Evolutionary conservation across 2,888 invertebrate species (phyloP), one percentile per base, ranked within the genome.

Genomic region (Mycogona germanica): DNA sequence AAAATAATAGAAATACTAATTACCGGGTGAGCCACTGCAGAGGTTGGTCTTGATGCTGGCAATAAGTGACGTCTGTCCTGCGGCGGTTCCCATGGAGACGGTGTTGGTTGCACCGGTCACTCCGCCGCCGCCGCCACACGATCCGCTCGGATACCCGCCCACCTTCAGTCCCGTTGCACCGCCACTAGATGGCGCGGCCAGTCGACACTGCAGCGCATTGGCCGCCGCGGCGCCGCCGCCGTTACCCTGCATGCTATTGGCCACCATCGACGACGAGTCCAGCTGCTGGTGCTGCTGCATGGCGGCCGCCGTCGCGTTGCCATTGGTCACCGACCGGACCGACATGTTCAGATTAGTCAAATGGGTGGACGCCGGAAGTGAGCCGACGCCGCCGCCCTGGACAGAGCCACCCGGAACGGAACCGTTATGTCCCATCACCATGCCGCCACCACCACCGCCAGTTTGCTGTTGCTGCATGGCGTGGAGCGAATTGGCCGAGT

Each of bases 11-110:
- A 9, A 6, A 9, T 21, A 9, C 7, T 2, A 40, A 7, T 40
- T 50, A 50, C 50, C 50, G 25, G 37, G 21, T 50, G 40, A 23
- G 6, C 50, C 40, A n/a, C n/a, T n/a, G 21, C 50, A 50, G 21
- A 50, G 40, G 12, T 40, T 38, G 4, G 50, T 38, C 25, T 50
- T 50, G 23, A 50, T 25, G 26, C 50, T 25, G 12, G 50, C 37
- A 12, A 50, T 25, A 26, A 50, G 23, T 19, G 50, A 40, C 21
- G 38, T 38, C 26, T 50, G 50, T 29, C 50, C 38, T n/a, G 40
- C 40, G 7, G 50, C 38, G 12, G 14, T 7, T n/a, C n/a, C n/a
- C n/a, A n/a, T n/a, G n/a, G n/a, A n/a, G 5, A 23, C 50, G 7
- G 17, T 3, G 32, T 45, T 45, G 26, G 17, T 32, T 17, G 50